Base-by-base conservation (phyloP, 2,888 invertebrate species). In the Lasius platythorax region DNA sequence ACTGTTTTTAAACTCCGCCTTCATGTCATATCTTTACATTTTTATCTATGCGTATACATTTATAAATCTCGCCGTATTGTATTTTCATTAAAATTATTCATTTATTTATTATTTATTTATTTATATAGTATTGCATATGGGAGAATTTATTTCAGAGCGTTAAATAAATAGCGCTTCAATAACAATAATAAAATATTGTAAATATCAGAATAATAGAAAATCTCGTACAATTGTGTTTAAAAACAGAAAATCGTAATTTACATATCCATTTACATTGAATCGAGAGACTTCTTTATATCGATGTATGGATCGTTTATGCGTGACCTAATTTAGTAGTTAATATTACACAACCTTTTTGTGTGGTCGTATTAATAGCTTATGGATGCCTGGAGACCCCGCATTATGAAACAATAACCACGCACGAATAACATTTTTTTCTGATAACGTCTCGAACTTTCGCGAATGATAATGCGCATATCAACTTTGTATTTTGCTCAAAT, bases 311-410 rank as follows among this genome's bases (percentile, higher is more conserved):
- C 73, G 68, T 64, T 87, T 79, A 72, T 75, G 70, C 70, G 78
- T 76, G 76, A 64, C 82, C 86, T 79, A 84, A 89, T 91, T 89
- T 83, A 91, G 70, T 73, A 53, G n/a, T 70, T 67, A 30, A 78
- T 74, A 58, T 83, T 78, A 50, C 61, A 58, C 64, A 63, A 40
- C n/a, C 46, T 64, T 46, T 23, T 63, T 64, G 28, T 76, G n/a
- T 18, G 53, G 15, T 30, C 23, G 9, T 78, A 78, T 78, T 73
- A 78, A 78, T 78, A 78, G 30, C 40, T 67, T 50, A 6, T 37
- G 0, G 46, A 66, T 66, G 43, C 43, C 23, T 75, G 23, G 9
- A 11, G 76, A 76, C 18, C 73, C 18, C 73, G 15, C 30, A n/a
- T 56, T 43, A 78, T 70, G 40, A 3, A 11, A 70, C 37, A 76